Evolutionary conservation across 2,888 invertebrate genomes (phyloP), one percentile per base, ranked within the genome.

Genomic region (Habrosyne pyritoides): DNA sequence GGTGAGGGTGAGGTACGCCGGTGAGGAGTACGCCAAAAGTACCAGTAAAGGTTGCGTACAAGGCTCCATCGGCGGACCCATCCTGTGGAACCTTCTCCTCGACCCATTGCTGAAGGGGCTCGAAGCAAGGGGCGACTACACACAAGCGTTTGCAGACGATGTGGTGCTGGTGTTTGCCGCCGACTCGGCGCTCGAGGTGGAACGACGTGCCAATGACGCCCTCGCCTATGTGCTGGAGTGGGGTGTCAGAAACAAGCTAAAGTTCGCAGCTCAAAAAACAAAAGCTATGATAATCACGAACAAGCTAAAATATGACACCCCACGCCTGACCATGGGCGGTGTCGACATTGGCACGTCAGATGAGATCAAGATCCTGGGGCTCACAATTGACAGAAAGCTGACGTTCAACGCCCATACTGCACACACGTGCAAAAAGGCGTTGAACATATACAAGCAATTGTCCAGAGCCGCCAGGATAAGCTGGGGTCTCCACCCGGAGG

Each of bases 31-130:
- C 18, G 18, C 12, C 5, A 42, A 10, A 10, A 0, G 3, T 3
- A 61, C 60, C 26, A 46, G 7, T 3, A 64, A 64, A 24, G 64
- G 62, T 0, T 63, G 63, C 36, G 53, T 61, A 0, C 59, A 63
- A 26, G 60, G 62, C 0, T 64, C 66, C 0, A 57, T 59, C 6
- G 55, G 60, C 0, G 64, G 64, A 1, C 66, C 59, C 5, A 57
- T 53, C 12, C 46, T 60, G 6, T 63, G 61, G 66, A 64, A 66
- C 50, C 49, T 66, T 1, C 48, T 61, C 0, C 7, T 61, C 6
- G 53, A 60, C 52, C 57, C 61, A 0, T 53, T 61, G 6, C 33
- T 61, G 5, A 26, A 21, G 12, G 3, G 12, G 10, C 24, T 49
- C 4, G 52, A 51, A 6, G 22, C 14, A 10, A 1, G 28, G 10